Base-by-base conservation (phyloP, 2,113 vertebrate species). In the Albula goreensis region DNA sequence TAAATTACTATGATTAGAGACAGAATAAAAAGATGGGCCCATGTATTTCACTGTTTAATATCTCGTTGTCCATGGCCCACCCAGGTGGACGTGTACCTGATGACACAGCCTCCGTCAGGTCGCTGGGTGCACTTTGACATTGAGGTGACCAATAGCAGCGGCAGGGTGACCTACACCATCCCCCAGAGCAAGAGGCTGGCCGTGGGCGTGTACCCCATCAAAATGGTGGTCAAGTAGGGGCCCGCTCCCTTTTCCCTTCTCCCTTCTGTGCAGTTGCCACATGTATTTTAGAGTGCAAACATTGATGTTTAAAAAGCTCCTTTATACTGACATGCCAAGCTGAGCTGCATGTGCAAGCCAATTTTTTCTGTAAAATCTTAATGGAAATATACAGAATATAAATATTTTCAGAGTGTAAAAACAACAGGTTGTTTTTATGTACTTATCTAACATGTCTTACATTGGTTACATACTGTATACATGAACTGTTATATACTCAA, bases 121-220 rank as follows among this genome's bases (percentile, higher is more conserved):
- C 94, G 95, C 85, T 97, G 96, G 96, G 95, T 95, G 31, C 94
- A 96, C 85, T 93, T 96, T 86, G 96, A 96, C 91, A 97, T 96
- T 0, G 96, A 96, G 91, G 92, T 97, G 90, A 96, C 96, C 88
- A 97, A 95, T 89, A 96, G 91, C 87, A 97, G 95, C 0, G 96
- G 96, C 49, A 92, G 96, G 2, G 91, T 97, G 90, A 93, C 93
- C 0, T 96, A 97, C 90, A 96, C 15, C 4, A 88, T 96, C 70
- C 96, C 96, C 4, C 91, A 93, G 49, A 93, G 94, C 87, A 95
- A 95, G 91, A 93, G 94, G 31, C 89, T 96, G 19, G 92, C 93
- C 1, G 95, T 97, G 2, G 96, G 96, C 0, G 96, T 96, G 66
- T 96, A 96, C 86, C 96, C 96, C 4, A 93, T 97, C 90, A 97